Base-by-base conservation (phyloP, 2,888 invertebrate genomes). In the Pyrgus malvae region DNA sequence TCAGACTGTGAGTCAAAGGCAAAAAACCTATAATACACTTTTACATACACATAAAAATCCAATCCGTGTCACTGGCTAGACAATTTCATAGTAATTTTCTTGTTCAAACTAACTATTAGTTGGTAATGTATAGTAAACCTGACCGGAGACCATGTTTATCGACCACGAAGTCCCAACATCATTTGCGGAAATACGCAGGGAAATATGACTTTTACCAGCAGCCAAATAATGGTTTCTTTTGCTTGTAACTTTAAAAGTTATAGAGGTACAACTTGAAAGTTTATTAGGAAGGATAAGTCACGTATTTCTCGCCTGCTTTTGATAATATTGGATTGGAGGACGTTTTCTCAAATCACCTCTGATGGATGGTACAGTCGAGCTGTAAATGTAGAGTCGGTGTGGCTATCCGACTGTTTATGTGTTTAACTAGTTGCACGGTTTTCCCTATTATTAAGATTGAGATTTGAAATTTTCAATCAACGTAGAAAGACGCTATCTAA, bases 71-170 rank as follows among this genome's bases (percentile, higher is more conserved):
- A 53, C 53, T 53, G 38, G 11, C 44, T 33, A 27, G 29, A 29
- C 38, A 38, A 54, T 54, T 40, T 54, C 46, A 46, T 46, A 49
- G 71, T 69, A 74, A 80, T 81, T 73, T 76, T 75, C 75, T 76
- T 75, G 73, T 77, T 70, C 74, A 75, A 78, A 78, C 76, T 74
- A 62, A 65, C 69, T 70, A 78, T 80, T 78, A 76, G 63, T 56
- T 61, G 61, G 57, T 60, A 62, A 63, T 60, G 63, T 63, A 60
- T 55, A 61, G 58, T 42, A 56, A 58, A 58, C 63, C 46, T 46
- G 46, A 31, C 31, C 41, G 11, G 9, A 17, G 38, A 45, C 53
- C 38, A 8, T 54, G 54, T 54, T 54, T 54, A 54, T 46, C 54
- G 25, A 8, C 21, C 45, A 40, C 46, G 16, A 23, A 46, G 40